Conservation (phyloP, 2,888 invertebrate species). For the Apantesis nais region DNA sequence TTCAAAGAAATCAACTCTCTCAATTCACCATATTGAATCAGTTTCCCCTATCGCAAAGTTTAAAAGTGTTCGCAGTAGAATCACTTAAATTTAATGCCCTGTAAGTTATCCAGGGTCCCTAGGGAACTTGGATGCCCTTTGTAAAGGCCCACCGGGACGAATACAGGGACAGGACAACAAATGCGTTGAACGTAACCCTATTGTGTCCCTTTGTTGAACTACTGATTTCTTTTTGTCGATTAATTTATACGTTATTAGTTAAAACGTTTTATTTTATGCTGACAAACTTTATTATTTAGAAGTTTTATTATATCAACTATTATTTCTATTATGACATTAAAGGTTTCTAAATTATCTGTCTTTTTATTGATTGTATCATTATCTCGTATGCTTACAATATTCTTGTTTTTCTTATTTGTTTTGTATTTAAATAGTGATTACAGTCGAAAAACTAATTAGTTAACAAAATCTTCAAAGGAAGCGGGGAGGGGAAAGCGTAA, state of each 20-base stretch:
- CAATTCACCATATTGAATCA: conserved; percentile 33
- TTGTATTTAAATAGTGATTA: background rate
- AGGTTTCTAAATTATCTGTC: background rate
- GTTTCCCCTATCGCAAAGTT: conserved; percentile 56
- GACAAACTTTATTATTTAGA: background rate
- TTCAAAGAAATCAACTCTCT: conserved; percentile 25
- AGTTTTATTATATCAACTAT: background rate
- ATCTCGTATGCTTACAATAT: background rate
- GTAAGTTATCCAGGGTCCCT: conserved; percentile 70
- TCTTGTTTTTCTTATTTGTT: background rate
- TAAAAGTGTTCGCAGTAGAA: conserved; percentile 70
- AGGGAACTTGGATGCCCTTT: conserved; percentile 65
- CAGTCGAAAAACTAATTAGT: no score
- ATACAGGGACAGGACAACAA: conserved; percentile 58
- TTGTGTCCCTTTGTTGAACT: conserved; percentile 37
- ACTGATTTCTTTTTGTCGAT: conserved; percentile 45
- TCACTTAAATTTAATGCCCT: conserved; percentile 82
- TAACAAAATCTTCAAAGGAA: no score
- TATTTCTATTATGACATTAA: background rate
- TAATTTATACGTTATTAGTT: conserved; percentile 38
- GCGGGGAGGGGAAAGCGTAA: no score
- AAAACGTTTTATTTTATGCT: conserved; percentile 17
- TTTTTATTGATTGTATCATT: background rate
- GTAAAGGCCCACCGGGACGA: conserved; percentile 58
- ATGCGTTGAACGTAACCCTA: conserved; percentile 58